phyloP scores from a whole-genome alignment of 2,797 vertebrate species.

The Moxostoma hubbsi region DNA sequence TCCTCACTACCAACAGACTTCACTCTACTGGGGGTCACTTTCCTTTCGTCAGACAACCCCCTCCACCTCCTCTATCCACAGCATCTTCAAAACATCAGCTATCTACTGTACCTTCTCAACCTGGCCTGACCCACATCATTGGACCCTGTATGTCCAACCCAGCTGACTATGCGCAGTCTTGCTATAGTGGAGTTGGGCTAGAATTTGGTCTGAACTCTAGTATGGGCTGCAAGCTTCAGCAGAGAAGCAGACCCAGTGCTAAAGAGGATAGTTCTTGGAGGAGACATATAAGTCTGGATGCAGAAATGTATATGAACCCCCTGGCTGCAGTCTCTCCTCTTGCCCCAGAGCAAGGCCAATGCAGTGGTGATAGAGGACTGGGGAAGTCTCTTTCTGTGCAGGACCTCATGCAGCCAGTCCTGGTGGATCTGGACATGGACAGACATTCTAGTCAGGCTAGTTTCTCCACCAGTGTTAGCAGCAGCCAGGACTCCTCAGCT shows the following conservation, averaged over 20 bases:
- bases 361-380: slow-evolving; percentile 77
- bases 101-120: slow-evolving; percentile 73
- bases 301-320: slow-evolving; percentile 78
- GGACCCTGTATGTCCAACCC: slow-evolving; percentile 56
- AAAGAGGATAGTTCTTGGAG: slow-evolving; percentile 85
- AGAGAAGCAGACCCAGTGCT: slow-evolving; percentile 66
- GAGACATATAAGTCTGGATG: slow-evolving; percentile 85
- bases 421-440: slow-evolving; percentile 65
- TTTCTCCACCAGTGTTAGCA: slow-evolving; percentile 72
- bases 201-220: slow-evolving; percentile 53
- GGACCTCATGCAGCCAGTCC: slow-evolving; percentile 87
- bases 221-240: slow-evolving; percentile 55
- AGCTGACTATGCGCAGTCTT: slow-evolving; percentile 76
- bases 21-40: slow-evolving; percentile 76
- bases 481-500: slow-evolving; percentile 76
- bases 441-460: slow-evolving; percentile 72
- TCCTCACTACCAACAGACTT: slow-evolving; percentile 69
- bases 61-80: slow-evolving; percentile 40
- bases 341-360: slow-evolving; percentile 63
- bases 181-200: slow-evolving; percentile 77
- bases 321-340: slow-evolving; percentile 70
- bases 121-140: slow-evolving; percentile 14
- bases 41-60: slow-evolving; percentile 72
- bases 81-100: slow-evolving; percentile 77
- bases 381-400: slow-evolving; percentile 93